These are phyloP conservation scores for Limnothrissa miodon DNA, from an alignment of 2,113 vertebrate genomes.

Conservation along the genomic window DNA sequence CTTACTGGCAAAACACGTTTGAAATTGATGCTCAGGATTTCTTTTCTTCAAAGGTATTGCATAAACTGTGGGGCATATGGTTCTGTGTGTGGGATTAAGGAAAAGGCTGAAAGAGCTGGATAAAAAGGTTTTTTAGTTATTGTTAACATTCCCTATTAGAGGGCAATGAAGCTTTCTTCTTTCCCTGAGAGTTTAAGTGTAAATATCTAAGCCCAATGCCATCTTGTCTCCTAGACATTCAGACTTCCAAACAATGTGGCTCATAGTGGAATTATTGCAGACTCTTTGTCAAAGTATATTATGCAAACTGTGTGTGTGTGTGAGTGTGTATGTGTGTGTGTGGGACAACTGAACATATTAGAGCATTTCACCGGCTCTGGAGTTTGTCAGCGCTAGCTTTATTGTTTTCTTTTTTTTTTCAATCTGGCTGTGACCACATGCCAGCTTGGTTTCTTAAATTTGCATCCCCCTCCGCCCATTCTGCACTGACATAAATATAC, in stretches of 20 bases:
- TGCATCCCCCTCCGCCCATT: background rate
- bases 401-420: background rate
- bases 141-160: background rate
- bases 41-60: background rate
- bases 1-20: background rate
- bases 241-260: background rate
- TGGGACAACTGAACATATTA: background rate
- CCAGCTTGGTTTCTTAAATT: conserved; percentile 21
- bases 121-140: background rate
- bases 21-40: background rate
- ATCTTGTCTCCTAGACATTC: background rate
- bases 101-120: no score
- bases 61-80: background rate
- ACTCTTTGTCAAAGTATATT: conserved; percentile 24
- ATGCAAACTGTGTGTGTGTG: background rate
- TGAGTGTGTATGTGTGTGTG: no score
- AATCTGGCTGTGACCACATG: conserved; percentile 8
- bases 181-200: background rate
- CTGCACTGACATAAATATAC: conserved; percentile 24
- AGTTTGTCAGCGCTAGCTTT: background rate
- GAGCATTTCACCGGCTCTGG: conserved; percentile 15
- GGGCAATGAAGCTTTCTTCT: background rate
- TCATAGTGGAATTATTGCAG: background rate
- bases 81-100: background rate
- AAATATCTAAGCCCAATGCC: background rate